phyloP scores from a whole-genome alignment of 2,113 vertebrate species.

The Anarhynchus alexandrinus region DNA sequence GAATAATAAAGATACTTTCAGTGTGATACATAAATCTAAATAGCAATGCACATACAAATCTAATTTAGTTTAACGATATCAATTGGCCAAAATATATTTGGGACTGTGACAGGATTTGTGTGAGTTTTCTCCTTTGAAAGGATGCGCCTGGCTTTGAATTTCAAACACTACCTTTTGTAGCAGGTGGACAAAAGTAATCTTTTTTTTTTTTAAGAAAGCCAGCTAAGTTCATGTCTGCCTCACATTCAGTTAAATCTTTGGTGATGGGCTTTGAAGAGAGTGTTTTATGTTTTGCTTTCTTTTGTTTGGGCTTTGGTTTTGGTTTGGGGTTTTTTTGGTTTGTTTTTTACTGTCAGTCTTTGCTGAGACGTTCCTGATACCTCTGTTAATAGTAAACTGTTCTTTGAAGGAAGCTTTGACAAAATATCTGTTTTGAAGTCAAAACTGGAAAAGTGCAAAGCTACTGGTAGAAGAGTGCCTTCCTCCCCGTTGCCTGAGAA shows the following conservation, averaged over 20 bases:
- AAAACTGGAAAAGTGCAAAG: not conserved
- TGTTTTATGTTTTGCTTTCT: not conserved
- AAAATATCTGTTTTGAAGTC: not conserved
- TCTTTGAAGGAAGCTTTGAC: not conserved
- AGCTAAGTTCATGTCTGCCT: not conserved
- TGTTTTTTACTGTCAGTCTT: not conserved
- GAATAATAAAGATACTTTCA: not conserved
- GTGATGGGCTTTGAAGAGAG: not conserved
- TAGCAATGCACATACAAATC: not conserved
- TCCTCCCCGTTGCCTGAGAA: not conserved
- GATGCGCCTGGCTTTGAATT: not conserved
- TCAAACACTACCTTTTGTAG: not conserved
- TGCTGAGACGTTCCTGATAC: not conserved
- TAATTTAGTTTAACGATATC: not conserved
- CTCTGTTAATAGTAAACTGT: not conserved
- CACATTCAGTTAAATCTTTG: not conserved
- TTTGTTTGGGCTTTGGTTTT: not conserved
- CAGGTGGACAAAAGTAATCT: not conserved
- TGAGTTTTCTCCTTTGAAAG: not conserved
- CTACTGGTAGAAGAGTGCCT: not conserved
- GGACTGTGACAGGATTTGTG: not conserved
- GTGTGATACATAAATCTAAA: not conserved
- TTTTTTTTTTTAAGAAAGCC: not conserved
- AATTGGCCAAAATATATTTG: not conserved
- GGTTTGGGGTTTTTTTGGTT: not conserved